Evolutionary conservation across 2,113 vertebrate genomes (phyloP).

Genomic region (Salvator merianae): DNA sequence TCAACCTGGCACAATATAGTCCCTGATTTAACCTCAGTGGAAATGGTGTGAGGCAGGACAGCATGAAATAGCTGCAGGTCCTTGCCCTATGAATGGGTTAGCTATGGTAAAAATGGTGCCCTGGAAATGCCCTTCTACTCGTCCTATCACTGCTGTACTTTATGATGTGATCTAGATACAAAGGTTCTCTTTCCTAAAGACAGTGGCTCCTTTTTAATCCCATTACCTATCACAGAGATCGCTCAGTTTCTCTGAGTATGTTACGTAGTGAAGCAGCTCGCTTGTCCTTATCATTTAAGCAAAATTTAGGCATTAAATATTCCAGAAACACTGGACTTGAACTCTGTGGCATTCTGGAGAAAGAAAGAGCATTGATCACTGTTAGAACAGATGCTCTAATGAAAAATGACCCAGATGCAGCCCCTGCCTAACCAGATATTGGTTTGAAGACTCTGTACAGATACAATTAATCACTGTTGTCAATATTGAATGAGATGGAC

Average conservation of each 20-base stretch:
- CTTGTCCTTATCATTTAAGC: no score
- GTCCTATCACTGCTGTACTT: no score
- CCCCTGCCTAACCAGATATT: neutral
- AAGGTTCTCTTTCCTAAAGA: no score
- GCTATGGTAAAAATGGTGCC: no score
- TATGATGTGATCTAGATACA: no score
- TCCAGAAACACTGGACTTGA: neutral
- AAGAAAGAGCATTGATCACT: neutral
- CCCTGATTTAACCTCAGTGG: no score
- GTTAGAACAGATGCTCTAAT: neutral
- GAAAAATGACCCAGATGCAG: neutral
- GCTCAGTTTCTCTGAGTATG: neutral
- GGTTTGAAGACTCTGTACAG: neutral
- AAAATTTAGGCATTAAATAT: neutral
- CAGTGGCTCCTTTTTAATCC: no score
- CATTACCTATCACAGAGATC: neutral
- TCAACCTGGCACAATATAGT: no score
- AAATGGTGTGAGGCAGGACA: no score
- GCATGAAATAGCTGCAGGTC: no score
- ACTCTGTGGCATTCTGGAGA: neutral
- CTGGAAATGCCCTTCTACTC: no score
- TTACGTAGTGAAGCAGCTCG: neutral
- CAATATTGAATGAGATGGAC: neutral
- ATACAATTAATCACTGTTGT: neutral
- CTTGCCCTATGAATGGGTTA: no score